Conservation (phyloP, 2,797 vertebrate species). For the Phoxinus dragarum region DNA sequence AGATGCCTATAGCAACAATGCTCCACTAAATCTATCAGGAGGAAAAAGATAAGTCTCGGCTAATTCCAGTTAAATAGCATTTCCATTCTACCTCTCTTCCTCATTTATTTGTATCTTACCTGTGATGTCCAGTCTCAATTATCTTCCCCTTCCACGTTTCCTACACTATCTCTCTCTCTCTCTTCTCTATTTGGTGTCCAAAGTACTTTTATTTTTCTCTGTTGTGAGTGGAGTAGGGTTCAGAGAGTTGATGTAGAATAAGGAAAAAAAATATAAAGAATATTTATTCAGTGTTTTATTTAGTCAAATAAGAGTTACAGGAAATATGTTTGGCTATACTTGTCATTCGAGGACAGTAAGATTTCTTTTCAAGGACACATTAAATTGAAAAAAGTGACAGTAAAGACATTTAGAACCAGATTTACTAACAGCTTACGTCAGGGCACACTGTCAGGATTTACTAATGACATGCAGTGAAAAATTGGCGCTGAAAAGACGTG, state of each 20-base stretch:
- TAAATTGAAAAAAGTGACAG: too few relatives aligned
- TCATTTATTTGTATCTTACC: slow-evolving; percentile 42
- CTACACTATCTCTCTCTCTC: slow-evolving; percentile 44
- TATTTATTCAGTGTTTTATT: not conserved
- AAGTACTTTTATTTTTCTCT: slow-evolving; percentile 19
- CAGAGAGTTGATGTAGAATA: not conserved
- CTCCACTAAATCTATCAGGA: slow-evolving; percentile 56
- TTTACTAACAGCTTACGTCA: too few relatives aligned
- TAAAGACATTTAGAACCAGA: too few relatives aligned
- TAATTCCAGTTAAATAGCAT: slow-evolving; percentile 36
- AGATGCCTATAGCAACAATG: slow-evolving; percentile 61
- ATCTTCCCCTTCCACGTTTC: slow-evolving; percentile 18
- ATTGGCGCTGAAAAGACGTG: too few relatives aligned
- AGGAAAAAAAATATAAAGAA: not conserved
- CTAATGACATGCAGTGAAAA: too few relatives aligned
- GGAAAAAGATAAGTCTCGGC: slow-evolving; percentile 46
- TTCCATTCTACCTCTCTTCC: slow-evolving; percentile 42
- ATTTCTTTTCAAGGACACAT: too few relatives aligned
- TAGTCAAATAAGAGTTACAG: not conserved
- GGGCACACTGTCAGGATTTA: too few relatives aligned
- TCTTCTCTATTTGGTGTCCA: slow-evolving; percentile 3
- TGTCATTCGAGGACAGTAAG: not conserved
- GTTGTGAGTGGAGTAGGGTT: not conserved
- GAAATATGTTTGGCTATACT: not conserved
- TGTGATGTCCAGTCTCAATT: slow-evolving; percentile 41